phyloP scores from a whole-genome alignment of 2,888 invertebrate species.

The Erannis defoliaria region DNA sequence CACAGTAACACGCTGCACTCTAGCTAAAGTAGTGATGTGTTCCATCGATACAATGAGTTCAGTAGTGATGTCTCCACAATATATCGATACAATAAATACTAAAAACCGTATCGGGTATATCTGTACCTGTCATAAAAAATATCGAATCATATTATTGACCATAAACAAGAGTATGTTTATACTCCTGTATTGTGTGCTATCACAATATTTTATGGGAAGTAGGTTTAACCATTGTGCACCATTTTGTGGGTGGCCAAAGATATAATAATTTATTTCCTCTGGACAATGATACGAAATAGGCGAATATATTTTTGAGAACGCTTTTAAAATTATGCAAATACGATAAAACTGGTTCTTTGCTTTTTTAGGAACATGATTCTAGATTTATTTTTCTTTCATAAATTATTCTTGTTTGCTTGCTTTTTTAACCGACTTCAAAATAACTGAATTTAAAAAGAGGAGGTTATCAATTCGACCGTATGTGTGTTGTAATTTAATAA shows the following conservation, averaged over 20 bases:
- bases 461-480: no score
- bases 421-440: no score
- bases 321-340: constrained; percentile 7
- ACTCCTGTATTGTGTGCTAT: constrained; percentile 23
- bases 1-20: no score
- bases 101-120: constrained; percentile 15
- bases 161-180: constrained; percentile 28
- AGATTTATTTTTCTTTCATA: background rate
- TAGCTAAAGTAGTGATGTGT: constrained; percentile 1
- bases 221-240: constrained; percentile 25
- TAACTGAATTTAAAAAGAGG: no score
- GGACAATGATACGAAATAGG: constrained; percentile 12
- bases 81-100: constrained; percentile 24
- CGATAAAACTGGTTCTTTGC: background rate
- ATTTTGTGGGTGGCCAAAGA: constrained; percentile 36
- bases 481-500: no score
- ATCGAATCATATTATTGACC: constrained; percentile 33
- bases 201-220: constrained; percentile 29
- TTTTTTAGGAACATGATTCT: background rate
- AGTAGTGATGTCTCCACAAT: constrained; percentile 7
- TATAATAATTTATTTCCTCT: constrained; percentile 12
- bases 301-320: constrained; percentile 15
- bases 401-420: no score
- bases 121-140: constrained; percentile 24
- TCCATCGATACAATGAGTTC: background rate